Evolutionary conservation across 2,888 invertebrate genomes (phyloP).

Genomic region (Drosophila mercatorum): DNA sequence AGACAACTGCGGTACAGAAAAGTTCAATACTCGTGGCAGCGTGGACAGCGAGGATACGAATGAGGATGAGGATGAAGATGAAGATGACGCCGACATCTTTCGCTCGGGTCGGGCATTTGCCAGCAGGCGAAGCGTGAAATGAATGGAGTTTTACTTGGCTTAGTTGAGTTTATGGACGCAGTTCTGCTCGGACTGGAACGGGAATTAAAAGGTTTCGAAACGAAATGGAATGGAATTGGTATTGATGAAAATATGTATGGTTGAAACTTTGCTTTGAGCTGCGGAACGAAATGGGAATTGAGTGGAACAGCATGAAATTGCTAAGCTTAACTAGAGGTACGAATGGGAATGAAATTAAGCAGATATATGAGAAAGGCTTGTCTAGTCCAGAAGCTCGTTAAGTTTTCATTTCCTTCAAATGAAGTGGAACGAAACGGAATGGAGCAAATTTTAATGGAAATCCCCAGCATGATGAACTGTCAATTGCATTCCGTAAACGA

Average conservation of each 20-base stretch:
- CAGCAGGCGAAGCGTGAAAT: constrained; percentile 67
- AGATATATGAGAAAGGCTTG: neutral
- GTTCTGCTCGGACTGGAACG: constrained; percentile 18
- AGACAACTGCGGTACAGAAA: constrained; percentile 39
- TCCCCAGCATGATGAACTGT: constrained; percentile 8
- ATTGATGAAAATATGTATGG: constrained; percentile 12
- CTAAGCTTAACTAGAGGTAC: neutral
- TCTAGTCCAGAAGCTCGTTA: neutral
- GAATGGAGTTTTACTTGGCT: constrained; percentile 53
- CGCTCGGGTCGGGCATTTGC: constrained; percentile 41
- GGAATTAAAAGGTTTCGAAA: constrained; percentile 8
- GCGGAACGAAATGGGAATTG: neutral
- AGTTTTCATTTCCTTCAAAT: neutral
- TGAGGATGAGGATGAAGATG: neutral
- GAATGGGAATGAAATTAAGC: neutral
- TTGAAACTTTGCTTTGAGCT: neutral
- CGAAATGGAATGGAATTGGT: constrained; percentile 16
- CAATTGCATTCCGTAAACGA: constrained; percentile 8
- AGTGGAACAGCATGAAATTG: neutral
- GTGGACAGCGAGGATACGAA: constrained; percentile 22
- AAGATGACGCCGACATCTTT: constrained; percentile 37
- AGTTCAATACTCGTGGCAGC: constrained; percentile 40
- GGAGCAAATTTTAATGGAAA: constrained; percentile 2
- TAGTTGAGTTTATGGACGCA: constrained; percentile 39
- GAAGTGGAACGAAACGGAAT: neutral